Base-by-base conservation (phyloP, 2,113 vertebrate species). In the Protomyctophum bolini region DNA sequence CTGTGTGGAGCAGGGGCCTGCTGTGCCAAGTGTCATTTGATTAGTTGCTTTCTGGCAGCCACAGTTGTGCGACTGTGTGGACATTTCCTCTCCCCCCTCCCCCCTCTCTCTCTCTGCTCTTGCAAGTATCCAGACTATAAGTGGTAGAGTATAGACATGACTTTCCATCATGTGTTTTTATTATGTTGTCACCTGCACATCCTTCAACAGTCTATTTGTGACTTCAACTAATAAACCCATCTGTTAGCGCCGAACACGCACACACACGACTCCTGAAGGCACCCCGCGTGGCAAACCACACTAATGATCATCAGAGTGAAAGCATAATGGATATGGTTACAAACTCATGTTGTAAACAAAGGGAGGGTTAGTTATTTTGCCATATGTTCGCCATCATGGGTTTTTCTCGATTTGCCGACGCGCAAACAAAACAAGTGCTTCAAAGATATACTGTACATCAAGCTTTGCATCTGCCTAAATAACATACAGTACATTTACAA, bases 1-100 rank as follows among this genome's bases (percentile, higher is more conserved):
- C 87, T 89, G 90, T 47, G 58, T 77, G 81, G 21, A 81, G 82
- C 68, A 63, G 55, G 64, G n/a, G 10, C 75, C 78, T 50, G 28
- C 81, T 88, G 87, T 83, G 85, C 90, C 85, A 88, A 89, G 83
- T 83, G 83, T 73, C 80, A 83, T 89, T 90, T 85, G 76, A 91
- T 88, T 86, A 88, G 86, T 74, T 72, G 75, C 77, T 87, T 80
- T 87, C 47, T 86, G 80, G 86, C 84, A 87, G 83, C 73, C 63
- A n/a, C 78, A 64, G 75, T 88, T 41, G 33, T 3, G 33, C 33
- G 83, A 87, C 85, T 87, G 81, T 73, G 46, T 21, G 62, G 87
- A 89, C 85, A 82, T 85, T 81, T 83, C 61, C 82, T 75, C 59
- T 62, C 12, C 29, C 70, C 46, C 15, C 63, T 57, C 9, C 50